Percentiles rank a stretch among this genome's conserved stretches.
Conservation (phyloP, 2,888 invertebrate species). For the Argyresthia albistria region DNA sequence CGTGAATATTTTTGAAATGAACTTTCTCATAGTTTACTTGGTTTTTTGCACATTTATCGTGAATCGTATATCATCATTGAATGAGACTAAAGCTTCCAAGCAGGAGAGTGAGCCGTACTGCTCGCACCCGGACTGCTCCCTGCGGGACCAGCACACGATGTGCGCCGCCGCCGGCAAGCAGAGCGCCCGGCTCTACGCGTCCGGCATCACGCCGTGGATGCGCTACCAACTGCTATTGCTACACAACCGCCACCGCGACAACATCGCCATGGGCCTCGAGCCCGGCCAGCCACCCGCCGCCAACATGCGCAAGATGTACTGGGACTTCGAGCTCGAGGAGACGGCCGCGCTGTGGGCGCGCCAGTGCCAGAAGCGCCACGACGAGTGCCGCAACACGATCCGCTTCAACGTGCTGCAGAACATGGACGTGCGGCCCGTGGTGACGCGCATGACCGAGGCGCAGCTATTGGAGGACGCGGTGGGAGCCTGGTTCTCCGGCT, state of each 20-base stretch:
- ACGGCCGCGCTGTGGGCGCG: constrained; percentile 64
- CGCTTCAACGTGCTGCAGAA: constrained; percentile 58
- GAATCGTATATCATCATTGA: no score
- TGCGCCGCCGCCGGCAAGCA: constrained; percentile 42
- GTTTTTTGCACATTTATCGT: no score
- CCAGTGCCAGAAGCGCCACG: constrained; percentile 62
- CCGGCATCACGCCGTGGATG: constrained; percentile 63
- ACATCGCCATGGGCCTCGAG: constrained; percentile 58
- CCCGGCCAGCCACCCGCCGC: constrained; percentile 60
- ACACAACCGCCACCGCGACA: constrained; percentile 60
- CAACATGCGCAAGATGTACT: constrained; percentile 67
- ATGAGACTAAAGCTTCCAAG: no score
- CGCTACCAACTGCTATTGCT: constrained; percentile 49
- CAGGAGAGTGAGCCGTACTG: constrained; percentile 25
- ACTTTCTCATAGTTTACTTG: no score
- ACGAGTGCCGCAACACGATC: constrained; percentile 57
- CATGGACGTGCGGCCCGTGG: constrained; percentile 55
- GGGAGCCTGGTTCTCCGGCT: constrained; percentile 59
- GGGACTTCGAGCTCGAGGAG: constrained; percentile 60
- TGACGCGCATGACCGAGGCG: constrained; percentile 49
- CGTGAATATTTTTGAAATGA: no score
- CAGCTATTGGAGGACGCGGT: constrained; percentile 57
- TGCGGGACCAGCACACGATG: constrained; percentile 55
- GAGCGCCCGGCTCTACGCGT: constrained; percentile 47
- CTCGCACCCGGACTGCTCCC: constrained; percentile 51